phyloP scores from a whole-genome alignment of 1,140 invertebrate species.

The Diplogasteroides magnus region DNA sequence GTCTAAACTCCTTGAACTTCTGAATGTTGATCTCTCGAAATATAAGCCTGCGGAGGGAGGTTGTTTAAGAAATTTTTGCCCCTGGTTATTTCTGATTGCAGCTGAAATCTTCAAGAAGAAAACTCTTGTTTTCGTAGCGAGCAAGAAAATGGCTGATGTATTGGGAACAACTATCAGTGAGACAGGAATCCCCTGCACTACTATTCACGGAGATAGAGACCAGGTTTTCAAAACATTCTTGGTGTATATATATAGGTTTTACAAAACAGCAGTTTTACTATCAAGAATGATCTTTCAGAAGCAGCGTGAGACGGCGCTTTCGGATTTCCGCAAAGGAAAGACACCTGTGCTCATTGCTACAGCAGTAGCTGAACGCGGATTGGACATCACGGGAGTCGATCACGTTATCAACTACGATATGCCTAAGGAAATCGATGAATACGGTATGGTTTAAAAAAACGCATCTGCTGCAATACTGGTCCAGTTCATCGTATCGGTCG shows the following conservation, averaged over 20 bases:
- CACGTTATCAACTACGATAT: constrained; percentile 29
- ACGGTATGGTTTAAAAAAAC: neutral
- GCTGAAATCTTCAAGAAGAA: constrained; percentile 80
- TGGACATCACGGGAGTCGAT: constrained; percentile 28
- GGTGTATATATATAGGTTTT: constrained; percentile 61
- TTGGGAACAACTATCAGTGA: constrained; percentile 17
- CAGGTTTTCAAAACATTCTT: too few species aligned
- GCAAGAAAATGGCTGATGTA: constrained; percentile 21
- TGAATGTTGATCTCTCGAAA: constrained; percentile 53
- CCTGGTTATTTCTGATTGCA: constrained; percentile 75
- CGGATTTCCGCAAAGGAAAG: constrained; percentile 65
- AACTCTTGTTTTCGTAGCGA: constrained; percentile 62
- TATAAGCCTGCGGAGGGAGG: constrained; percentile 45
- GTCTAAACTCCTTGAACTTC: constrained; percentile 59
- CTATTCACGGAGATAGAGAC: neutral
- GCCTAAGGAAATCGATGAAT: constrained; percentile 24
- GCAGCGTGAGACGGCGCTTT: constrained; percentile 79
- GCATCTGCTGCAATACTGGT: neutral
- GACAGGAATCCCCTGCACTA: constrained; percentile 11
- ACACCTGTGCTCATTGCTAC: constrained; percentile 25
- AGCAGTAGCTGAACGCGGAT: constrained; percentile 27
- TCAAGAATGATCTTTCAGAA: constrained; percentile 61
- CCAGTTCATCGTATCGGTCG: constrained; percentile 24
- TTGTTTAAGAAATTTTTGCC: constrained; percentile 1
- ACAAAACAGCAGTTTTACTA: too few species aligned